phyloP scores from a whole-genome alignment of 2,113 vertebrate species.

The Embiotoca jacksoni region DNA sequence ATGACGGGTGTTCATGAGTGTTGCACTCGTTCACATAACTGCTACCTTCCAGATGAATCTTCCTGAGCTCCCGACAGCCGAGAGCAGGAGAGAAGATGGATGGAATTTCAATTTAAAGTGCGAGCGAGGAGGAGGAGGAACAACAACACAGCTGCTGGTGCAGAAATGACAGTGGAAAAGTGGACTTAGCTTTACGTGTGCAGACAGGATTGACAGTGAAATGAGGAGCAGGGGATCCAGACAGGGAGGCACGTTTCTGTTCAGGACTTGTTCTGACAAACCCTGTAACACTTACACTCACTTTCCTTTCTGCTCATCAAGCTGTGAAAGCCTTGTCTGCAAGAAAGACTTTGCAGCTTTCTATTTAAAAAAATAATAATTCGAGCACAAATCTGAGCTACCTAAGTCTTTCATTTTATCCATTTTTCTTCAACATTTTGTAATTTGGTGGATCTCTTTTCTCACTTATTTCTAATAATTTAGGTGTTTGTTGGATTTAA shows the following conservation, averaged over 20 bases:
- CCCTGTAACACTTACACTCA: not conserved
- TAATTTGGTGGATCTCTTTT: too few species aligned
- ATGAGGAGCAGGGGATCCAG: conserved; percentile 10
- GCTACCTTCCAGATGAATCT: conserved; percentile 29
- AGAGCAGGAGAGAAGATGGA: conserved; percentile 28
- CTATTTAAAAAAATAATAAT: too few species aligned
- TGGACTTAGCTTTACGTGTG: conserved; percentile 54
- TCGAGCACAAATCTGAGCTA: too few species aligned
- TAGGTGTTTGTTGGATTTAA: too few species aligned
- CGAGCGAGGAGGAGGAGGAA: not conserved
- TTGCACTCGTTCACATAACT: conserved; percentile 28
- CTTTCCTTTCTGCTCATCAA: conserved; percentile 1
- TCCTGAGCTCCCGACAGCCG: conserved; percentile 54
- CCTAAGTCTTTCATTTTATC: too few species aligned
- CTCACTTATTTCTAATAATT: too few species aligned
- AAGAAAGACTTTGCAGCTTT: not conserved
- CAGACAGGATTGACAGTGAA: conserved; percentile 49
- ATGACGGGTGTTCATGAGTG: conserved; percentile 22
- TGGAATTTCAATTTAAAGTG: conserved; percentile 55
- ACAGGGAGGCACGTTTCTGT: conserved; percentile 42
- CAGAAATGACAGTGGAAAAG: conserved; percentile 28
- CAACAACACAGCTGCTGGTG: not conserved
- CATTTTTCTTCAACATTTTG: too few species aligned
- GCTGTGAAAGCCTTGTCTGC: not conserved
- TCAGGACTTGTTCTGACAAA: conserved; percentile 66